Evolutionary conservation across 2,888 invertebrate genomes (phyloP).

Genomic region (Aphrophora alni): DNA sequence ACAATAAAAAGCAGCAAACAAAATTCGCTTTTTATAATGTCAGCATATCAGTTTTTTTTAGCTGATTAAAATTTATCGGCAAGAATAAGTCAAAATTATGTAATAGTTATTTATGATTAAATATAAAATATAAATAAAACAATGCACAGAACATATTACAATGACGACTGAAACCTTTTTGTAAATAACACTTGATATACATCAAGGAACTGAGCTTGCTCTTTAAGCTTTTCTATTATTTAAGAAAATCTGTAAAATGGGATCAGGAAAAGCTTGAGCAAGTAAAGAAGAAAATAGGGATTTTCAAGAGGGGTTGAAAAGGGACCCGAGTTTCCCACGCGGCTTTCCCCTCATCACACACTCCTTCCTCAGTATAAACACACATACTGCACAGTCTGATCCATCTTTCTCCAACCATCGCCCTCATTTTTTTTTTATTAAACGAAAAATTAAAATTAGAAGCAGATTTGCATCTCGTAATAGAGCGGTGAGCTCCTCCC

Average conservation of each 20-base stretch:
- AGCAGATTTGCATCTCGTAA: constrained; percentile 35
- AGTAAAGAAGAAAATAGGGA: constrained; percentile 35
- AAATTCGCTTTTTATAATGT: no score
- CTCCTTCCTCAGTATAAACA: not conserved
- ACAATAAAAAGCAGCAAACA: no score
- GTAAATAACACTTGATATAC: not conserved
- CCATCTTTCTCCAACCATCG: not conserved
- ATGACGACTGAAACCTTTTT: no score
- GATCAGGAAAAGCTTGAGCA: constrained; percentile 15
- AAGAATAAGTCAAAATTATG: no score
- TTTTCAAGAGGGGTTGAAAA: constrained; percentile 20
- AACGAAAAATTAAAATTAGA: constrained; percentile 37
- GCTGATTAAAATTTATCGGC: no score
- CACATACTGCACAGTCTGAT: not conserved
- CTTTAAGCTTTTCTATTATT: constrained; percentile 33
- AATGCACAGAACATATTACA: no score
- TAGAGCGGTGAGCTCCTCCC: constrained; percentile 14
- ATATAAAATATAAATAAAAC: no score
- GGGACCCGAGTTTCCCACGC: constrained; percentile 31
- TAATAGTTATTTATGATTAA: no score
- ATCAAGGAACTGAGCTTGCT: not conserved
- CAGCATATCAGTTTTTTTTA: no score
- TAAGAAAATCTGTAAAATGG: constrained; percentile 28
- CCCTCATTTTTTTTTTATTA: constrained; percentile 20
- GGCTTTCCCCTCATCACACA: constrained; percentile 18